A percentile compares a stretch with the other conserved stretches of the same genome.
These are phyloP conservation scores for Drosophila mulleri DNA, from an alignment of 2,888 invertebrate genomes.

Conservation along the genomic window DNA sequence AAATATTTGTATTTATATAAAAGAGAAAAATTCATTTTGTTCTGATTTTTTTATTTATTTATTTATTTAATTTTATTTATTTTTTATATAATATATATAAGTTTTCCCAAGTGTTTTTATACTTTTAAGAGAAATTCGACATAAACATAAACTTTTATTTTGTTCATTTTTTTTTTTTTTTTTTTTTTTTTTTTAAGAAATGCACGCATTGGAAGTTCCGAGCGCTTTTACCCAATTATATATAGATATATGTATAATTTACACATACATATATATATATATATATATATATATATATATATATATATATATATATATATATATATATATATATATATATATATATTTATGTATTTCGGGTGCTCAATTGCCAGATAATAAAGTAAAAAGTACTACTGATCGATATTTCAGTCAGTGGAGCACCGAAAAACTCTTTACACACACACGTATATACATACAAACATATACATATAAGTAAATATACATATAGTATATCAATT, in stretches of 20 bases:
- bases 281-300: not conserved
- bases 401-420: constrained; percentile 25
- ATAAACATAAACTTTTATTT: constrained; percentile 8
- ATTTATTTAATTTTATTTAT: not conserved
- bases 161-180: not conserved
- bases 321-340: not conserved
- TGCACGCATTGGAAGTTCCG: constrained; percentile 37
- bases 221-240: constrained; percentile 8
- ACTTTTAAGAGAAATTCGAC: constrained; percentile 18
- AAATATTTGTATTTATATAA: too few relatives aligned
- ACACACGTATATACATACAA: not conserved
- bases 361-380: constrained; percentile 5
- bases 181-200: not conserved
- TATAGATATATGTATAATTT: not conserved
- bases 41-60: not conserved
- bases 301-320: too few relatives aligned
- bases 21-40: not conserved
- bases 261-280: not conserved
- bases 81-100: constrained; percentile 26
- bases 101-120: constrained; percentile 25
- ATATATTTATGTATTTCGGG: not conserved
- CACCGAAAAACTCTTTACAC: constrained; percentile 8
- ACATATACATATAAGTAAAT: not conserved
- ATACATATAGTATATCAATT: constrained; percentile 13
- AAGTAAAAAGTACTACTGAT: constrained; percentile 22